phyloP scores from a whole-genome alignment of 2,888 invertebrate genomes.

The Luperina nickerlii region DNA sequence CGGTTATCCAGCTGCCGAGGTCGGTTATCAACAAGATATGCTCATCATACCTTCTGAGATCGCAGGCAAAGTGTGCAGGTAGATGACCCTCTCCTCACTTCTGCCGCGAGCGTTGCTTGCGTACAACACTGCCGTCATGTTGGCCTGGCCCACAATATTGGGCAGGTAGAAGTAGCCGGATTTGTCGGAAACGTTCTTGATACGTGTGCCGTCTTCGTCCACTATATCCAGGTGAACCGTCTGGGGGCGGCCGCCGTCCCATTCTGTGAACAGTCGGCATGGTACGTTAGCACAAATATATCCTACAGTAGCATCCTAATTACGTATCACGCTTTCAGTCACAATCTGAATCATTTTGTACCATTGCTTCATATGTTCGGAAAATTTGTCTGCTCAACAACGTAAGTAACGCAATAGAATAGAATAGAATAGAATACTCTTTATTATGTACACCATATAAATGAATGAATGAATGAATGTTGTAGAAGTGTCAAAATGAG shows the following conservation, averaged over 20 bases:
- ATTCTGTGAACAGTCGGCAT: constrained; percentile 68
- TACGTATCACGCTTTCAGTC: no score
- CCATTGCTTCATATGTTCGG: neutral
- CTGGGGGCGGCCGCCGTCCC: constrained; percentile 83
- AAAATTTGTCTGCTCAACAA: neutral
- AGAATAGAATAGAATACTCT: no score
- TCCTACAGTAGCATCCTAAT: neutral
- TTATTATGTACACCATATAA: no score
- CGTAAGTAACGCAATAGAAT: no score
- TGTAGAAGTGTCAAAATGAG: neutral
- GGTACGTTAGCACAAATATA: neutral
- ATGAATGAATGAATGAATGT: no score
- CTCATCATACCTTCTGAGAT: constrained; percentile 3
- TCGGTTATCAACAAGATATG: neutral
- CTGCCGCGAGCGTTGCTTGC: constrained; percentile 76
- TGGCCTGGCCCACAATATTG: constrained; percentile 69
- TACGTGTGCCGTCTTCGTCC: constrained; percentile 66
- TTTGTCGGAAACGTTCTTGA: constrained; percentile 74
- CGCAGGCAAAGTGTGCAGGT: constrained; percentile 46
- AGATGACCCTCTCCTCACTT: constrained; percentile 69
- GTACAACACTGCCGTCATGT: constrained; percentile 78
- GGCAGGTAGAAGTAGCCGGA: constrained; percentile 78
- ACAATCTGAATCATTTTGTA: neutral
- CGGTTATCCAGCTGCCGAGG: neutral
- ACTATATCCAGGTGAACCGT: constrained; percentile 76